These are phyloP conservation scores for Neostethus bicornis DNA, from an alignment of 2,797 vertebrate species.

Conservation along the genomic window DNA sequence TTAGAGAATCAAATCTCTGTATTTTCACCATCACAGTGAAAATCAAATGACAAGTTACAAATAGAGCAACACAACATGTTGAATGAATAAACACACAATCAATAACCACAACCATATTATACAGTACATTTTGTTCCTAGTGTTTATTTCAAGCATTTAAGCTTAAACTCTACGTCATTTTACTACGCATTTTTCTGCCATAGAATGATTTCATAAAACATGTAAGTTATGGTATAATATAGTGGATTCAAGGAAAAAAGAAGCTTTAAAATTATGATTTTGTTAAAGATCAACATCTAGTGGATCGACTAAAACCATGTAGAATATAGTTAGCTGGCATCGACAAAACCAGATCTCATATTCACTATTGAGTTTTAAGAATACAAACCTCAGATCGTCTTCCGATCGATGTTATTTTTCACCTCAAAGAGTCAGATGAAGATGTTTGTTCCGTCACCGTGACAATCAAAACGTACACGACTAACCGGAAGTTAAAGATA, in stretches of 20 bases:
- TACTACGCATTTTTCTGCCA: too few relatives aligned
- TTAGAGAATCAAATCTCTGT: background rate
- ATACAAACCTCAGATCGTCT: too few relatives aligned
- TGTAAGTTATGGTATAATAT: background rate
- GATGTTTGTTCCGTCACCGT: conserved; percentile 1
- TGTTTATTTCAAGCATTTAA: too few relatives aligned
- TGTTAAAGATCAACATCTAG: background rate
- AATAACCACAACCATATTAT: too few relatives aligned
- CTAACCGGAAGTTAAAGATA: background rate
- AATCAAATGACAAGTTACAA: too few relatives aligned
- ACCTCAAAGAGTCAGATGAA: background rate
- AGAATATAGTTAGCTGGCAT: background rate
- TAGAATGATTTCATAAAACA: background rate
- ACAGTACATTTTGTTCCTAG: too few relatives aligned
- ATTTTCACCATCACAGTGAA: background rate
- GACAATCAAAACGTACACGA: background rate
- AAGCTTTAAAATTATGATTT: background rate
- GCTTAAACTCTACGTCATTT: too few relatives aligned
- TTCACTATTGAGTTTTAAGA: too few relatives aligned
- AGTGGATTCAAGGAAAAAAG: background rate
- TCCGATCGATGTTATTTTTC: conserved; percentile 21
- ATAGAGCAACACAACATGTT: too few relatives aligned
- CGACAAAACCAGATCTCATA: too few relatives aligned
- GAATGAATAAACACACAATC: too few relatives aligned
- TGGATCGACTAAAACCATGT: too few relatives aligned